phyloP scores from a whole-genome alignment of 2,888 invertebrate genomes.

The Netelia virgata region DNA sequence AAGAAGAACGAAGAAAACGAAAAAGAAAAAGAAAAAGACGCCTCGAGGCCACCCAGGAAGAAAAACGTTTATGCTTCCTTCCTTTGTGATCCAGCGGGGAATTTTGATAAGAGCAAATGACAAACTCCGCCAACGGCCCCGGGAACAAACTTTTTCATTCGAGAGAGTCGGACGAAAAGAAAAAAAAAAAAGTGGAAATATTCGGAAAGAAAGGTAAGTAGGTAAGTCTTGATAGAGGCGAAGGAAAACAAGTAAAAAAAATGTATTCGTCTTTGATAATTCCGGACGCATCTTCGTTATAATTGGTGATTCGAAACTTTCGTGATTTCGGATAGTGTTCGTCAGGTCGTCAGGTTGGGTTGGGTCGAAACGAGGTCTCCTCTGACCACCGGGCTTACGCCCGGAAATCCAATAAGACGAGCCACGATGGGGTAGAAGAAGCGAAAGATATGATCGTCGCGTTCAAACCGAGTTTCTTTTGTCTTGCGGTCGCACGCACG shows the following conservation, averaged over 20 bases:
- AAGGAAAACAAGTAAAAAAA: not conserved
- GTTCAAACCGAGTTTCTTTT: conserved; percentile 71
- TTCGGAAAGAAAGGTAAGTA: too few relatives aligned
- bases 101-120: conserved; percentile 71
- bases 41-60: conserved; percentile 8
- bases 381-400: conserved; percentile 40
- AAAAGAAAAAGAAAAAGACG: conserved; percentile 6
- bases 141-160: conserved; percentile 5
- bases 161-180: conserved; percentile 2
- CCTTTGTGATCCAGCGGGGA: conserved; percentile 68
- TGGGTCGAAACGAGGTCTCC: not conserved
- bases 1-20: conserved; percentile 15
- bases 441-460: conserved; percentile 22
- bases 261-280: conserved; percentile 19
- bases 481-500: conserved; percentile 73
- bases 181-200: not conserved
- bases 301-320: conserved; percentile 47
- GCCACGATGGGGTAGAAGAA: conserved; percentile 28
- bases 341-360: conserved; percentile 18
- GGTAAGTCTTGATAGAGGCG: too few relatives aligned
- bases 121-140: conserved; percentile 59
- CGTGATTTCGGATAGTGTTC: conserved; percentile 17
- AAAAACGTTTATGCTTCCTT: conserved; percentile 27
- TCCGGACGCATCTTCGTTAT: conserved; percentile 23
- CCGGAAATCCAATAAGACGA: conserved; percentile 78